Percentiles rank a stretch among this genome's conserved stretches.
These are phyloP conservation scores for Cryptotis parvus DNA, from an alignment of 2,113 vertebrate species.

Conservation along the genomic window DNA sequence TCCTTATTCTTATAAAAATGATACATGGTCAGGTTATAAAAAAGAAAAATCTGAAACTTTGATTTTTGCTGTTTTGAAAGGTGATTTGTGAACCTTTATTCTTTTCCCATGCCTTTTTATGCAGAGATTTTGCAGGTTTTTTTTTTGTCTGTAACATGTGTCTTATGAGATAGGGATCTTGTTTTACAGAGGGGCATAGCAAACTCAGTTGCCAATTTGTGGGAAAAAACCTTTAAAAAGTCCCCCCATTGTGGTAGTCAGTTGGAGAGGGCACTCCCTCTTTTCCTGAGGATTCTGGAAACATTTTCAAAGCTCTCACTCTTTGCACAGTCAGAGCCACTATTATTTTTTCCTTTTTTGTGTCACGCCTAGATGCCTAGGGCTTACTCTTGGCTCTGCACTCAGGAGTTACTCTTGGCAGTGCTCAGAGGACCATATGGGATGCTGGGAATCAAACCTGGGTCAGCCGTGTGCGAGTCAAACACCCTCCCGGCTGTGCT, in stretches of 20 bases:
- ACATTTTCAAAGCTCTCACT: constrained; percentile 21
- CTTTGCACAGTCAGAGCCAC: background rate
- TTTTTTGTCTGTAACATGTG: background rate
- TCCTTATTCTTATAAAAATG: constrained; percentile 24
- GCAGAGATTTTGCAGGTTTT: constrained; percentile 6
- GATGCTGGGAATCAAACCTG: no score
- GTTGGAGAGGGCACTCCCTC: background rate
- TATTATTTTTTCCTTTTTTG: no score
- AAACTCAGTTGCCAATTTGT: background rate
- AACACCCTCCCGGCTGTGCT: no score
- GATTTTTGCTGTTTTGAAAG: constrained; percentile 59
- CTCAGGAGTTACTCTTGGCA: no score
- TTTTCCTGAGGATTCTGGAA: background rate
- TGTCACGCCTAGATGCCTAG: no score
- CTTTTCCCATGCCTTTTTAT: background rate
- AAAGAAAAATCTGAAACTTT: background rate
- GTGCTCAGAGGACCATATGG: no score
- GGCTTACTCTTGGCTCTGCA: no score
- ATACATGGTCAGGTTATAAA: background rate
- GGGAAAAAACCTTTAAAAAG: constrained; percentile 55
- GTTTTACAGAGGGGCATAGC: no score
- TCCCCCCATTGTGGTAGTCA: background rate
- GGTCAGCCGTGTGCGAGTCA: no score
- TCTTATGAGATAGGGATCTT: background rate
- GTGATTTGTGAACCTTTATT: background rate